Evolutionary conservation across 2,888 invertebrate species (phyloP).

Genomic region (Sycophila texana): DNA sequence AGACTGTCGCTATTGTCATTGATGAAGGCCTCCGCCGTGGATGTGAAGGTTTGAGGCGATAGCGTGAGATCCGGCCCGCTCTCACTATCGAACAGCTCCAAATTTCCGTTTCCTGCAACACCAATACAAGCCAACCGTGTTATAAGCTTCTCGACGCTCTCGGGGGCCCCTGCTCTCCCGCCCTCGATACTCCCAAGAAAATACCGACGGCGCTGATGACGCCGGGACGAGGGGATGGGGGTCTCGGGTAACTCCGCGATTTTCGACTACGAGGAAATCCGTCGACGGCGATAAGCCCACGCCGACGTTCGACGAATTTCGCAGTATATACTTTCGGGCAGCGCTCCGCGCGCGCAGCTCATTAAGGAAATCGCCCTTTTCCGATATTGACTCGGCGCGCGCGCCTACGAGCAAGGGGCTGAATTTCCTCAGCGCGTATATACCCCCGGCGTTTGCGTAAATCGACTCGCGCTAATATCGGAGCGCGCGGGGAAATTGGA

Average conservation of each 20-base stretch:
- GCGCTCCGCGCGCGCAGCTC: slow-evolving; percentile 19
- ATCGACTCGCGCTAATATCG: slow-evolving; percentile 43
- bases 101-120: slow-evolving; percentile 73
- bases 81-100: slow-evolving; percentile 80
- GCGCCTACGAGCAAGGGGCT: neutral
- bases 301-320: slow-evolving; percentile 23
- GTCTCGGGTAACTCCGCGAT: neutral
- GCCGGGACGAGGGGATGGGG: neutral
- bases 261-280: slow-evolving; percentile 58
- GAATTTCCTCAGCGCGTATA: slow-evolving; percentile 32
- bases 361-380: slow-evolving; percentile 57
- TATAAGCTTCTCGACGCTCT: neutral
- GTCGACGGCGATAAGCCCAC: slow-evolving; percentile 52
- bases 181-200: neutral
- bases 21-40: slow-evolving; percentile 81
- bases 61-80: slow-evolving; percentile 80
- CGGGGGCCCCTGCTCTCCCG: neutral
- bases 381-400: slow-evolving; percentile 49
- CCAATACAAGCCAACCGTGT: slow-evolving; percentile 27
- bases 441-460: slow-evolving; percentile 23
- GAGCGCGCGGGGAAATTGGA: slow-evolving; percentile 16
- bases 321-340: neutral
- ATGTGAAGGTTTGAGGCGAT: slow-evolving; percentile 81
- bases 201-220: neutral
- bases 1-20: slow-evolving; percentile 82